Evolutionary conservation across 2,797 vertebrate species (phyloP).

Genomic region (Agapornis canus): DNA sequence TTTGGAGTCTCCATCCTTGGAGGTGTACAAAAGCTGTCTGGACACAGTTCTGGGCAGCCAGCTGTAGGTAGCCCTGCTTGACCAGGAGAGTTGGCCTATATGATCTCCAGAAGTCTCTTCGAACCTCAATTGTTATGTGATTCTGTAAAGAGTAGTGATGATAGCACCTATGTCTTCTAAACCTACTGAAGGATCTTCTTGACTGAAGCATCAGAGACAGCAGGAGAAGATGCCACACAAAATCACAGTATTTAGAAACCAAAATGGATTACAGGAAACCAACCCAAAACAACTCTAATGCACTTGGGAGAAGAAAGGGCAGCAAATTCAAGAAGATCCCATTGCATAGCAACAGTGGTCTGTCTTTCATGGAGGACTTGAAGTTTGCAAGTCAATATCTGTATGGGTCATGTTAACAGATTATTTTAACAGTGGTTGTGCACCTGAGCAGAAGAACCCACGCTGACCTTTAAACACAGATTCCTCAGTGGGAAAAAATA

Average conservation of each 20-base stretch:
- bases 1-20: not conserved
- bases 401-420: not conserved
- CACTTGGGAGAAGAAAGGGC: not conserved
- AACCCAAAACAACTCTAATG: not conserved
- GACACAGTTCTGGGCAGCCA: not conserved
- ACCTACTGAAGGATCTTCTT: not conserved
- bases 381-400: not conserved
- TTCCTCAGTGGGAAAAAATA: not conserved
- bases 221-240: not conserved
- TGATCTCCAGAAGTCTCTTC: not conserved
- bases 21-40: not conserved
- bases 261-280: not conserved
- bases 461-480: not conserved
- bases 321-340: not conserved
- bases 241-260: not conserved
- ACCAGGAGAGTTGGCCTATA: fast-evolving
- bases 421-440: not conserved
- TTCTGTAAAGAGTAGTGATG: not conserved
- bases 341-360: not conserved
- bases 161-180: not conserved
- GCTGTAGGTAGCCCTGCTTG: not conserved
- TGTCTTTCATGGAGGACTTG: not conserved
- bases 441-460: not conserved
- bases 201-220: not conserved
- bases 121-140: not conserved